Conservation (phyloP, 1,140 invertebrate species). For the Cepaea nemoralis region DNA sequence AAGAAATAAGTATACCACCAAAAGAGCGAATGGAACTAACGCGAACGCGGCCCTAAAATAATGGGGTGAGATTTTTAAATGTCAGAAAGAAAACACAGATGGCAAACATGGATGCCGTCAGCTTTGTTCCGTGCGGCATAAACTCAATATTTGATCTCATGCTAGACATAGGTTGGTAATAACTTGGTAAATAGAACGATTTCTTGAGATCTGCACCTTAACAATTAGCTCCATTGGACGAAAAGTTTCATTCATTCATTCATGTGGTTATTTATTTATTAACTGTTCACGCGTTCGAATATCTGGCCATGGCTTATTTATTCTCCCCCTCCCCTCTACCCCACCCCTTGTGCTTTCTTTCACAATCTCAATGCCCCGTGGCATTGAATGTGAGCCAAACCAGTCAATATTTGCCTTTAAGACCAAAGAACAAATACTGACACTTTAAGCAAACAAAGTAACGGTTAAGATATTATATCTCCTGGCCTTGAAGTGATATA, state of each 20-base stretch:
- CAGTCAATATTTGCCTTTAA: not conserved
- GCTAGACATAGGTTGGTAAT: not conserved
- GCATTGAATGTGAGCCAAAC: not conserved
- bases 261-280: not conserved
- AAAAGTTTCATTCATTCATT: not conserved
- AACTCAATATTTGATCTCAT: conserved; percentile 1
- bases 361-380: not conserved
- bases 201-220: not conserved
- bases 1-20: too few relatives aligned
- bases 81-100: not conserved
- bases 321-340: not conserved
- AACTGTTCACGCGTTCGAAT: not conserved
- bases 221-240: conserved; percentile 1
- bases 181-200: not conserved
- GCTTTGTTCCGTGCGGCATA: not conserved
- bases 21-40: too few relatives aligned
- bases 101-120: not conserved
- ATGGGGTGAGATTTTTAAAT: not conserved
- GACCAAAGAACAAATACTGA: not conserved
- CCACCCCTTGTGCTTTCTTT: too few relatives aligned
- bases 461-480: not conserved
- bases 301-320: not conserved
- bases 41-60: not conserved
- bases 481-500: not conserved
- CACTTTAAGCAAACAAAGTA: not conserved